phyloP scores from a whole-genome alignment of 1,140 invertebrate species.

The Pseudomyrmex cubaensis region DNA sequence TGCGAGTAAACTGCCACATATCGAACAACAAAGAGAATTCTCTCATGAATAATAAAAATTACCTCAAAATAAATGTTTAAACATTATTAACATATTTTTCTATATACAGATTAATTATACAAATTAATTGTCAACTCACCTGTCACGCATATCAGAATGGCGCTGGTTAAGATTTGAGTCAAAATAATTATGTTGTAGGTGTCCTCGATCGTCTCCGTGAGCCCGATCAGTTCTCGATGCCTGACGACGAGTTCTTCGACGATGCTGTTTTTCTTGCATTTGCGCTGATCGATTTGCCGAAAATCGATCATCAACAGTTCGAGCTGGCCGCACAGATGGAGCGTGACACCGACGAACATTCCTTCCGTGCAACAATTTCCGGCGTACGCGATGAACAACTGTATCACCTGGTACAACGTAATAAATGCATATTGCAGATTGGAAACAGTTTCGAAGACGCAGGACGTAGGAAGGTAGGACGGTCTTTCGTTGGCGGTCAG shows the following conservation, averaged over 20 bases:
- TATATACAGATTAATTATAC: background rate
- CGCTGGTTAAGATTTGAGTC: slow-evolving; percentile 28
- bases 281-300: background rate
- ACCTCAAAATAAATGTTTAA: background rate
- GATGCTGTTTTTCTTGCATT: background rate
- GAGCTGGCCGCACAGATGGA: slow-evolving; percentile 39
- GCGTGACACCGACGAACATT: slow-evolving; percentile 34
- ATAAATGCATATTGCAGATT: slow-evolving; percentile 26
- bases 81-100: background rate
- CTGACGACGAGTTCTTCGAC: slow-evolving; percentile 7
- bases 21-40: background rate
- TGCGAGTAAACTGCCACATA: no score
- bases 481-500: background rate
- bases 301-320: slow-evolving; percentile 29
- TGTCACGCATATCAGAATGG: slow-evolving; percentile 47
- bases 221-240: slow-evolving; percentile 27
- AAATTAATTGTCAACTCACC: background rate
- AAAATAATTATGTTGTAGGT: slow-evolving; percentile 42
- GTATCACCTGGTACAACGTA: slow-evolving; percentile 28
- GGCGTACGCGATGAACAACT: slow-evolving; percentile 31
- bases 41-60: no score
- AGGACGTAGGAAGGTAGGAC: slow-evolving; percentile 31
- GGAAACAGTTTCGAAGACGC: slow-evolving; percentile 26
- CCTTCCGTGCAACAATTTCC: slow-evolving; percentile 43
- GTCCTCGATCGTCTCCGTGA: slow-evolving; percentile 29